Evolutionary conservation across 1,140 invertebrate species (phyloP).

Genomic region (Trichoplusia ni): DNA sequence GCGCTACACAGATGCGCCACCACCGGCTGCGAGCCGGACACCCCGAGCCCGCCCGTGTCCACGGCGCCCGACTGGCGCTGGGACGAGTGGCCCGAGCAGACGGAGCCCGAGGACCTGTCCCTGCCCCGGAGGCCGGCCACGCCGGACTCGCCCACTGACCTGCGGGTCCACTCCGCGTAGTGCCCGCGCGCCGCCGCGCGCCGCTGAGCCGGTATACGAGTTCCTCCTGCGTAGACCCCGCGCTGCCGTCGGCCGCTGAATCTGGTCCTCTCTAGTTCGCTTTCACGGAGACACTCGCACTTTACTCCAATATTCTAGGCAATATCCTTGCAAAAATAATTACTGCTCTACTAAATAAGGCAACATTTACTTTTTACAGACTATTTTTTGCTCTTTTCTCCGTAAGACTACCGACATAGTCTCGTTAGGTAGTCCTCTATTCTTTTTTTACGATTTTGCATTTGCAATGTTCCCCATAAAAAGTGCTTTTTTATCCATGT

Average conservation of each 20-base stretch:
- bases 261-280: conserved; percentile 18
- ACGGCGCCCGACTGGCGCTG: conserved; percentile 72
- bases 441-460: conserved; percentile 63
- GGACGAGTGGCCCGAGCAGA: conserved; percentile 87
- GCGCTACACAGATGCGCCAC: conserved; percentile 91
- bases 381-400: conserved; percentile 53
- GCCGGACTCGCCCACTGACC: conserved; percentile 73
- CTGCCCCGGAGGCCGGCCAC: conserved; percentile 72
- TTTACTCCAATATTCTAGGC: conserved; percentile 27
- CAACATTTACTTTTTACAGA: conserved; percentile 49
- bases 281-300: conserved; percentile 31
- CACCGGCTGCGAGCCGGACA: conserved; percentile 58
- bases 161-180: conserved; percentile 76
- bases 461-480: conserved; percentile 66
- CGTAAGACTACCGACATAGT: conserved; percentile 61
- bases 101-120: conserved; percentile 92
- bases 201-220: conserved; percentile 82
- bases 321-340: conserved; percentile 32
- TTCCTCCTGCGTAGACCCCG: conserved; percentile 79
- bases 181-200: conserved; percentile 53
- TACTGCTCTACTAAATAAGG: conserved; percentile 46
- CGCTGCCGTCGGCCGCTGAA: conserved; percentile 36
- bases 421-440: conserved; percentile 65
- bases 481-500: conserved; percentile 65
- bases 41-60: conserved; percentile 62